Evolutionary conservation across 2,113 vertebrate genomes (phyloP).

Genomic region (Tetraodon nigroviridis): DNA sequence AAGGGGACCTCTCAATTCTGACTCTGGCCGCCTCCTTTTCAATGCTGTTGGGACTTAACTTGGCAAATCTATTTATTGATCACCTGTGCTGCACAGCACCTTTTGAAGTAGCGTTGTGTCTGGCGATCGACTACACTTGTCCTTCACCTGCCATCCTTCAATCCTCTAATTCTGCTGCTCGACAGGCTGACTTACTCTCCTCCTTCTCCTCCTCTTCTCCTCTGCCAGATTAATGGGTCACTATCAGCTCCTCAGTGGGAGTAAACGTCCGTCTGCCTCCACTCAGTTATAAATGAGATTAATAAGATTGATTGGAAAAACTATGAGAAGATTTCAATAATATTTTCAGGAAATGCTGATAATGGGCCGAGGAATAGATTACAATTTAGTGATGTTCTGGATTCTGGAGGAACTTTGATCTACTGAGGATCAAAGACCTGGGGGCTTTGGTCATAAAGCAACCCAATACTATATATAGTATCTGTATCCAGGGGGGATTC

Average conservation of each 20-base stretch:
- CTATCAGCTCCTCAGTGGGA: constrained; percentile 45
- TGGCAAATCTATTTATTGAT: constrained; percentile 58
- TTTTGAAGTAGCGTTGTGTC: constrained; percentile 36
- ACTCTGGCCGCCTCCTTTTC: constrained; percentile 22
- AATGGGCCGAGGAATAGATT: too few relatives aligned
- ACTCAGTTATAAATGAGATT: constrained; percentile 2
- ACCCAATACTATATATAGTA: neutral
- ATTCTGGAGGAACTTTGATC: too few relatives aligned
- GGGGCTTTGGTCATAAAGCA: neutral
- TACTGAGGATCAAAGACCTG: too few relatives aligned
- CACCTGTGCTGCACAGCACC: constrained; percentile 20
- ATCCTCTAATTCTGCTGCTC: constrained; percentile 28
- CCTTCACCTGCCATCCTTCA: constrained; percentile 6
- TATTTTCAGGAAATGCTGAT: too few relatives aligned
- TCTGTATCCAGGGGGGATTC: neutral
- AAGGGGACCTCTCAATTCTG: constrained; percentile 1
- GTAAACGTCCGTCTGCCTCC: constrained; percentile 46
- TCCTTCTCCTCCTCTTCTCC: constrained; percentile 5
- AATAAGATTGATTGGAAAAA: constrained; percentile 12
- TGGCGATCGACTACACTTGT: constrained; percentile 28
- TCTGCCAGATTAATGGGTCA: constrained; percentile 32
- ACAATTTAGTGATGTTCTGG: too few relatives aligned
- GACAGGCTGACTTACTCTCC: constrained; percentile 26
- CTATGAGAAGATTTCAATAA: too few relatives aligned
- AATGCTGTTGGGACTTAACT: constrained; percentile 34